Evolutionary conservation across 2,888 invertebrate genomes (phyloP), one percentile per base, ranked within the genome.

Genomic region (Cantharis flavilabris): DNA sequence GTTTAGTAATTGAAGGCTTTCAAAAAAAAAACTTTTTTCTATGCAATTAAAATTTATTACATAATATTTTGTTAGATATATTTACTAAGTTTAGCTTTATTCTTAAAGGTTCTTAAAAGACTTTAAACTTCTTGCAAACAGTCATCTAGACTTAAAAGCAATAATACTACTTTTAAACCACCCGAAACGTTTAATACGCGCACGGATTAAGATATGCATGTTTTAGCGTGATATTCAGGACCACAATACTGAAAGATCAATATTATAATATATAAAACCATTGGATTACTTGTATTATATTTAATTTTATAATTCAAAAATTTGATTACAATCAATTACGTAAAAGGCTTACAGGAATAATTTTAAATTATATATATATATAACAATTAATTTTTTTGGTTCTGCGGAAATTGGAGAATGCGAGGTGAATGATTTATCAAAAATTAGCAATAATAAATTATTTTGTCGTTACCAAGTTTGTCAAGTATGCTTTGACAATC

Each of bases 1-100:
- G 65, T 23, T 67, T 67, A 67, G 65, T 67, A 67, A 67, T 67
- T 67, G 65, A 23, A 67, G 65, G 65, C 65, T 67, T 67, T 16
- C 65, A 23, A 67, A 18, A 67, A n/a, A 65, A 23, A 23, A 13
- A n/a, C 16, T 67, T 67, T 67, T 67, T 13, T 67, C 13, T 23
- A 26, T 26, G 20, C 26, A 67, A 67, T 67, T 67, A 67, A 67
- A 67, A 67, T 26, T 67, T 49, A 49, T n/a, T 49, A 49, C 13
- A n/a, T 49, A 49, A 49, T n/a, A 49, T 13, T 49, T 49, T 49
- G 7, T n/a, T 49, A 9, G 9, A 49, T 49, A 7, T 49, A 49
- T 49, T 49, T 49, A 49, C 9, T n/a, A 49, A 5, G 49, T 49
- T 49, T 49, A 49, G 3, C 13, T 7, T 49, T 26, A 26, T 26